Conservation (phyloP, 2,113 vertebrate genomes). For the Phyllostomus hastatus region DNA sequence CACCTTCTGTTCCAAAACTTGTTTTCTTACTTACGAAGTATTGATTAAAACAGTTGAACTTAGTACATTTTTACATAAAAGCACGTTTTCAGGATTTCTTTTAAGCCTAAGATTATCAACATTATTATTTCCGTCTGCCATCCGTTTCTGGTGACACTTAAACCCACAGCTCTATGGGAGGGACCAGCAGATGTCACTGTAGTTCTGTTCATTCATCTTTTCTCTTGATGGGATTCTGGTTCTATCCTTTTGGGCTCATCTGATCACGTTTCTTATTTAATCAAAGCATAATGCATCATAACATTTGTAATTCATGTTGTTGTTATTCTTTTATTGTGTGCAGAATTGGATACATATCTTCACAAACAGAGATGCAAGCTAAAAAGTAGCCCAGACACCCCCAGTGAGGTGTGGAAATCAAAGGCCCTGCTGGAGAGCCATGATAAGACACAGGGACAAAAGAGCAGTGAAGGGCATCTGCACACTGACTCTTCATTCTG, state of each 20-base stretch:
- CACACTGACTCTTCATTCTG: neutral
- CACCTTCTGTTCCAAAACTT: neutral
- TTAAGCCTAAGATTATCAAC: slow-evolving; percentile 35
- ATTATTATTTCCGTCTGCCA: slow-evolving; percentile 41
- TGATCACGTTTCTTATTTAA: slow-evolving; percentile 81
- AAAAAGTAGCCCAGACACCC: slow-evolving; percentile 8
- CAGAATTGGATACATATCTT: slow-evolving; percentile 70
- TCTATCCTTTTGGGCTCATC: slow-evolving; percentile 68
- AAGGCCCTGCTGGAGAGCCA: slow-evolving; percentile 54
- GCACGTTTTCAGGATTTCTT: slow-evolving; percentile 64
- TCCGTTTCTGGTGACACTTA: slow-evolving; percentile 44
- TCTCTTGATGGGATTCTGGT: slow-evolving; percentile 78
- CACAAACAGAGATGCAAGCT: slow-evolving; percentile 62
- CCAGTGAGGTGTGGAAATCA: slow-evolving; percentile 40
- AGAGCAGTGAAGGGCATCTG: slow-evolving; percentile 41
- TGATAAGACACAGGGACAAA: slow-evolving; percentile 71
- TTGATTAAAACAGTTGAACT: neutral
- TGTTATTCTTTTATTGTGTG: slow-evolving; percentile 68
- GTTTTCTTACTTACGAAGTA: neutral
- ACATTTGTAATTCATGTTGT: slow-evolving; percentile 78
- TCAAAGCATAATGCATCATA: slow-evolving; percentile 81
- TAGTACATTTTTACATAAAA: neutral
- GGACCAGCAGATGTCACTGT: slow-evolving; percentile 87
- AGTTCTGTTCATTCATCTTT: slow-evolving; percentile 85
- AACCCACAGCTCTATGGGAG: slow-evolving; percentile 51